phyloP scores from a whole-genome alignment of 1,140 invertebrate species.

The Diabrotica virgifera region DNA sequence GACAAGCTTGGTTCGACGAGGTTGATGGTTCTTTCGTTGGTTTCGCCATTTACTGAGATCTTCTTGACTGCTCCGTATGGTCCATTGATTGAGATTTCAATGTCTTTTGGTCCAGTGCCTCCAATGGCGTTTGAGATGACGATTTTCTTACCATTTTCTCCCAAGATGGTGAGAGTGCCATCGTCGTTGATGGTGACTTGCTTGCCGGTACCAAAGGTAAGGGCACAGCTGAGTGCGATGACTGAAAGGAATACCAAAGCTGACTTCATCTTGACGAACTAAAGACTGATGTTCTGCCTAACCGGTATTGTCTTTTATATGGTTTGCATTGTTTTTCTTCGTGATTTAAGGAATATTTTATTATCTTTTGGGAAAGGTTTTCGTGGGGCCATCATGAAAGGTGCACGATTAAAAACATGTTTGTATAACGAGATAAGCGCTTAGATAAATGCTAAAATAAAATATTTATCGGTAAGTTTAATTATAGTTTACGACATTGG shows the following conservation, averaged over 20 bases:
- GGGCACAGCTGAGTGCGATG: not conserved
- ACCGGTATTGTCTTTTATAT: no score
- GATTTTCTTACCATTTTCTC: slow-evolving; percentile 1
- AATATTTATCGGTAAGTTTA: no score
- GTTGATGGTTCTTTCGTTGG: not conserved
- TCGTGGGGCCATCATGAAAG: no score
- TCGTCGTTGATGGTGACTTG: not conserved
- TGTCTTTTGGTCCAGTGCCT: not conserved
- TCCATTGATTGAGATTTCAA: not conserved
- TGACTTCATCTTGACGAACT: not conserved
- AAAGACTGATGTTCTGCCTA: no score
- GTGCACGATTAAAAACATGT: no score
- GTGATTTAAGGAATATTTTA: no score
- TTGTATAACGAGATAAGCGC: no score
- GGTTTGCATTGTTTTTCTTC: no score
- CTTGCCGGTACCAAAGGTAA: not conserved
- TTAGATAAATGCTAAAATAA: no score
- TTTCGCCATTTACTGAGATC: not conserved
- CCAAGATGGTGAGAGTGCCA: not conserved
- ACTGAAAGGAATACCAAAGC: not conserved
- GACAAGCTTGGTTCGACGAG: not conserved
- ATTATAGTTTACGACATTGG: no score
- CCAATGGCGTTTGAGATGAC: not conserved
- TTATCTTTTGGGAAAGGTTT: no score
- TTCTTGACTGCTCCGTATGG: not conserved